Evolutionary conservation across 2,797 vertebrate species (phyloP).

Genomic region (Xenentodon cancila): DNA sequence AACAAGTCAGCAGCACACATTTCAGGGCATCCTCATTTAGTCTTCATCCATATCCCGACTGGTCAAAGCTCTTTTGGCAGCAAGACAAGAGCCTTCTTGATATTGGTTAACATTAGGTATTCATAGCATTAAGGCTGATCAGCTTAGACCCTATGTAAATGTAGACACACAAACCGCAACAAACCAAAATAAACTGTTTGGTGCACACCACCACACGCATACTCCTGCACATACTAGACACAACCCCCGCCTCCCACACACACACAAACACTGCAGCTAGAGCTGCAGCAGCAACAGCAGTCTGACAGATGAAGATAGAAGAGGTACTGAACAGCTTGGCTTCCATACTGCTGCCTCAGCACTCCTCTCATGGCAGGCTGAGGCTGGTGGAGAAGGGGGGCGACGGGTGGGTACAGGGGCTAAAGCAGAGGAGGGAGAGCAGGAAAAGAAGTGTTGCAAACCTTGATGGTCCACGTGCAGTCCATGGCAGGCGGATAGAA

Average conservation of each 20-base stretch:
- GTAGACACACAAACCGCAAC: slow-evolving; percentile 9
- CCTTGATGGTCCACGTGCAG: slow-evolving; percentile 83
- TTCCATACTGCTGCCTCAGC: slow-evolving; percentile 76
- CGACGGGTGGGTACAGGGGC: slow-evolving; percentile 15
- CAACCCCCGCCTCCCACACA: not conserved
- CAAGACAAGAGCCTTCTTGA: too few species aligned
- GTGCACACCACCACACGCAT: not conserved
- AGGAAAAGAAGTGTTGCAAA: slow-evolving; percentile 59
- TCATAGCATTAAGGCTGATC: too few species aligned
- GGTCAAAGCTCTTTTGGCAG: too few species aligned
- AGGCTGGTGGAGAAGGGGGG: slow-evolving; percentile 51
- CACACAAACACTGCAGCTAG: slow-evolving; percentile 57
- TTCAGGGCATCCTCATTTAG: too few species aligned
- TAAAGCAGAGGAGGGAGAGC: slow-evolving; percentile 32
- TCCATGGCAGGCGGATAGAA: slow-evolving; percentile 82
- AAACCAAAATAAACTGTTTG: slow-evolving; percentile 3
- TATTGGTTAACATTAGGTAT: too few species aligned
- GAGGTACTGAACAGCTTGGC: slow-evolving; percentile 80
- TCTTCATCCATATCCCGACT: too few species aligned
- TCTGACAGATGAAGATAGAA: slow-evolving; percentile 81
- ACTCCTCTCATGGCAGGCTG: slow-evolving; percentile 67
- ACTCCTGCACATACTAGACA: not conserved
- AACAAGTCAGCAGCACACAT: too few species aligned
- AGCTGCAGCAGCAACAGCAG: slow-evolving; percentile 65
- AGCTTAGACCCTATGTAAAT: slow-evolving; percentile 11